A percentile compares a stretch with the other conserved stretches of the same genome.
Evolutionary conservation across 1,140 invertebrate genomes (phyloP).

Genomic region (Bombyx mandarina): DNA sequence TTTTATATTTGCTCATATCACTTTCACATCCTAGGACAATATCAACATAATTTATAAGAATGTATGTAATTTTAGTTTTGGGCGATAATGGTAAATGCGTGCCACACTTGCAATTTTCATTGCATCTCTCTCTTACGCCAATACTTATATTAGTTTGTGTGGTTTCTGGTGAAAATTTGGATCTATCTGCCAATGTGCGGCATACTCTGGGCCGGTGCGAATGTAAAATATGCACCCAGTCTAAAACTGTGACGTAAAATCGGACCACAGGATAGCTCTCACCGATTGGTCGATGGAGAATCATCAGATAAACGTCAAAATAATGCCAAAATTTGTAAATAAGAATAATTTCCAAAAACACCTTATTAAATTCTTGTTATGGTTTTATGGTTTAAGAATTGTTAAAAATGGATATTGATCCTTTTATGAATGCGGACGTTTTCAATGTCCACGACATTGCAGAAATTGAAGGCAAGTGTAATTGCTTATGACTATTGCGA

Average conservation of each 20-base stretch:
- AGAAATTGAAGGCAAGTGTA: constrained; percentile 55
- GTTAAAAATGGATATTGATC: constrained; percentile 39
- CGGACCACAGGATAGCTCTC: constrained; percentile 35
- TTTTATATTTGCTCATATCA: too few relatives aligned
- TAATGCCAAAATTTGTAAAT: constrained; percentile 48
- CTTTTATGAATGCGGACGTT: constrained; percentile 50
- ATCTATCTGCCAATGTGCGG: too few relatives aligned
- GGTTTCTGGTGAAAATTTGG: too few relatives aligned
- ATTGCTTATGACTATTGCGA: constrained; percentile 4
- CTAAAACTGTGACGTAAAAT: constrained; percentile 45
- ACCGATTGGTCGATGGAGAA: constrained; percentile 40
- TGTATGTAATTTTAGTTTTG: too few relatives aligned
- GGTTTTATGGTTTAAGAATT: too few relatives aligned
- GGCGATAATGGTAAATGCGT: too few relatives aligned
- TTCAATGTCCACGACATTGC: constrained; percentile 57
- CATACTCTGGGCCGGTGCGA: too few relatives aligned
- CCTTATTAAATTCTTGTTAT: constrained; percentile 1
- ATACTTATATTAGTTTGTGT: too few relatives aligned
- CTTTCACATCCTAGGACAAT: too few relatives aligned
- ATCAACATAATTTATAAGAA: too few relatives aligned
- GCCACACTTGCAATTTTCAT: too few relatives aligned
- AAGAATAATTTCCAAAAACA: constrained; percentile 22
- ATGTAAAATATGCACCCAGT: background rate
- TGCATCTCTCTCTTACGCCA: too few relatives aligned
- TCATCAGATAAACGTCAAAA: constrained; percentile 48